These are phyloP conservation scores for Peromyscus eremicus DNA, from an alignment of 2,797 vertebrate genomes.

Conservation along the genomic window DNA sequence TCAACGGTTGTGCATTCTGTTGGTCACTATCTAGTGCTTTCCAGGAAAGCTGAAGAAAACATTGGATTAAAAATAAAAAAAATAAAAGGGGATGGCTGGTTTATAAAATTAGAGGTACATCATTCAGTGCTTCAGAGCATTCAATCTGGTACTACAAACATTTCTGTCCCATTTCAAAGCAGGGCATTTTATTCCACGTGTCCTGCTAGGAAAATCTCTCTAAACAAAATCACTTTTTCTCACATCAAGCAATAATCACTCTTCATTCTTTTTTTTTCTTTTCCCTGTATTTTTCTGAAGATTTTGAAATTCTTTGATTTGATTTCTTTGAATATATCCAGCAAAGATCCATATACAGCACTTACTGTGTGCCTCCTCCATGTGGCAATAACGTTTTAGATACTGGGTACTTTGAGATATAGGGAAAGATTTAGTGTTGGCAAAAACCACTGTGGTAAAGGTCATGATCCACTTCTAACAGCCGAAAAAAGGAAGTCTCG, in stretches of 20 bases:
- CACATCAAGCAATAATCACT: constrained; percentile 22
- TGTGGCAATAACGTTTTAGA: not conserved
- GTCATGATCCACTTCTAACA: not conserved
- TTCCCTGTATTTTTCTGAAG: not conserved
- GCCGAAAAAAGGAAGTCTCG: not conserved
- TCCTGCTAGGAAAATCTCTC: constrained; percentile 14
- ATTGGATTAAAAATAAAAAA: not conserved
- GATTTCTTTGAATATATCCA: not conserved
- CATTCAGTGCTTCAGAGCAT: not conserved
- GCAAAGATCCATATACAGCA: not conserved
- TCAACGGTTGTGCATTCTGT: not conserved
- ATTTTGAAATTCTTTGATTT: constrained; percentile 20
- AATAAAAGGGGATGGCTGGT: not conserved
- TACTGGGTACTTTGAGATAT: not conserved
- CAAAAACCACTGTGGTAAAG: not conserved
- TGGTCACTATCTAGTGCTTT: not conserved
- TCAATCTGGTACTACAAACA: not conserved
- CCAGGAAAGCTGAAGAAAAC: constrained; percentile 48
- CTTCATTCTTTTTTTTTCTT: not conserved
- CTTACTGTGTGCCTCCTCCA: not conserved
- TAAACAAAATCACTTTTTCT: not conserved
- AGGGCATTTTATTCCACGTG: not conserved
- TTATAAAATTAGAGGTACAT: constrained; percentile 36
- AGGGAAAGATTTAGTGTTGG: not conserved
- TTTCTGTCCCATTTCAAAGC: not conserved